phyloP scores from a whole-genome alignment of 2,888 invertebrate genomes.

The Drosophila falleni region DNA sequence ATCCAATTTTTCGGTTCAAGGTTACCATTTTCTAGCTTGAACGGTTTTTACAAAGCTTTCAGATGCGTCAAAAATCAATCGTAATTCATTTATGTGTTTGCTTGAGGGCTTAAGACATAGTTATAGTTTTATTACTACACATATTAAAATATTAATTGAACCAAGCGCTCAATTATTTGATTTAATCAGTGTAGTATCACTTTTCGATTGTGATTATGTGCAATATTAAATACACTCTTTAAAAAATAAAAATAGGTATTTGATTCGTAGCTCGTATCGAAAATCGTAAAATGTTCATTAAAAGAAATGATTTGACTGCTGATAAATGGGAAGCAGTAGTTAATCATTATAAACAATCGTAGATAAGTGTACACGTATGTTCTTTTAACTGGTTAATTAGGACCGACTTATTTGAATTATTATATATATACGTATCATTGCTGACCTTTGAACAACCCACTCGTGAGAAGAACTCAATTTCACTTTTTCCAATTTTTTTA shows the following conservation, averaged over 20 bases:
- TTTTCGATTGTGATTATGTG: constrained; percentile 2
- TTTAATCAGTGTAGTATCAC: not conserved
- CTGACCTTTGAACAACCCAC: not conserved
- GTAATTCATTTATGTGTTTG: not conserved
- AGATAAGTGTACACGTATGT: constrained; percentile 2
- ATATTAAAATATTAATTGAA: not conserved
- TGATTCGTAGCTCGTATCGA: constrained; percentile 2
- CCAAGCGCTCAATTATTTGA: not conserved
- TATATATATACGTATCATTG: not conserved
- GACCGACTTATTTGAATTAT: constrained; percentile 1
- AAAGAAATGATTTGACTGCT: constrained; percentile 5
- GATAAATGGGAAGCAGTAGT: constrained; percentile 6
- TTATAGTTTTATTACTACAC: not conserved
- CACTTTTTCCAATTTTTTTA: not conserved
- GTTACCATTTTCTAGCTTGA: not conserved
- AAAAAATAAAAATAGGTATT: not conserved
- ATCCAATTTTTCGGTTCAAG: not conserved
- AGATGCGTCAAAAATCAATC: constrained; percentile 2
- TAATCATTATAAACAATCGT: constrained; percentile 18
- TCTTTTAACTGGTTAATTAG: constrained; percentile 9
- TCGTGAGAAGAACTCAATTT: not conserved
- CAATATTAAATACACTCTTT: not conserved
- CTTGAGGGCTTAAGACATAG: no score
- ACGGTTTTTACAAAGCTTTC: not conserved
- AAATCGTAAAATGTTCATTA: constrained; percentile 12